A percentile compares a stretch with the other conserved stretches of the same genome.
phyloP scores from a whole-genome alignment of 1,140 invertebrate genomes.

The Cydia amplana region DNA sequence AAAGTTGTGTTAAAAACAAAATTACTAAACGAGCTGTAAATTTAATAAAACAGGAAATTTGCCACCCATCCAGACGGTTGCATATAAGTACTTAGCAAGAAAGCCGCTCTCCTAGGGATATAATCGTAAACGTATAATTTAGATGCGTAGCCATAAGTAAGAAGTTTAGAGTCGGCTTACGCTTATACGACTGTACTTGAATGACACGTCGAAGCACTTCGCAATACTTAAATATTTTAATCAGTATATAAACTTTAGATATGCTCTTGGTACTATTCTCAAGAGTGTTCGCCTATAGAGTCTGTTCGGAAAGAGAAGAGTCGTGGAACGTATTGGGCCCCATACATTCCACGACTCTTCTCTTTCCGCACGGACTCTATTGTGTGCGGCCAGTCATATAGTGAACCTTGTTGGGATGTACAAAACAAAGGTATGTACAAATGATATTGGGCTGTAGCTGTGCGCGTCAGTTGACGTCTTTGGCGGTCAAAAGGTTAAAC shows the following conservation, averaged over 20 bases:
- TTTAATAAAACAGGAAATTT: neutral
- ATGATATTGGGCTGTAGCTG: no score
- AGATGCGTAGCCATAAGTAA: conserved; percentile 19
- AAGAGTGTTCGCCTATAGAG: no score
- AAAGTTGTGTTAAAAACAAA: neutral
- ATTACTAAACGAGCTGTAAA: neutral
- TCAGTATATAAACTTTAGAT: neutral
- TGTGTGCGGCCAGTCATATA: no score
- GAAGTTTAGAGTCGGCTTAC: conserved; percentile 22
- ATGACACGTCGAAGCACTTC: neutral
- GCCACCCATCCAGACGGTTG: neutral
- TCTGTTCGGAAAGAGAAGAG: no score
- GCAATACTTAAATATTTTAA: neutral
- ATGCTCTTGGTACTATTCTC: no score
- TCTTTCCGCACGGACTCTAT: no score
- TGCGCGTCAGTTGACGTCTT: no score
- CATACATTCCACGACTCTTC: no score
- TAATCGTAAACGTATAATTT: conserved; percentile 7
- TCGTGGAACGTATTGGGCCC: no score
- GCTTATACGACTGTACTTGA: conserved; percentile 5
- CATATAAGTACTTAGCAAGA: neutral
- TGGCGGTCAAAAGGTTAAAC: no score
- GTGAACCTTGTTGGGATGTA: no score
- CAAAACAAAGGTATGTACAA: no score
- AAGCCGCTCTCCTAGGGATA: neutral